Percentiles rank a stretch among this genome's conserved stretches.
These are phyloP conservation scores for Clarias magur DNA, from an alignment of 2,113 vertebrate species.

Conservation along the genomic window DNA sequence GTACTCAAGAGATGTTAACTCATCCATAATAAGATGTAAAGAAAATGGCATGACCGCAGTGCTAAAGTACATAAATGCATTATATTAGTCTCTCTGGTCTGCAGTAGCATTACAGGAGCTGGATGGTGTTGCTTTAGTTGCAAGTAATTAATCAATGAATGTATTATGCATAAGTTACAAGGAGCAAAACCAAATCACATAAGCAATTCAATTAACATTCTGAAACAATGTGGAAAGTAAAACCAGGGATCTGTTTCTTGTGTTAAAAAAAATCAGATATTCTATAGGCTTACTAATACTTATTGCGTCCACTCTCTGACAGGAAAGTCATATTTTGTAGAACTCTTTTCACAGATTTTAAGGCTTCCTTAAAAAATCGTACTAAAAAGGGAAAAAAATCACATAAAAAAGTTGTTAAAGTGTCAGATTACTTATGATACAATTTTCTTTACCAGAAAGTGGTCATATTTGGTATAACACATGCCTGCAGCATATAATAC, in stretches of 20 bases:
- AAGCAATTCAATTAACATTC: neutral
- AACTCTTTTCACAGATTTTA: neutral
- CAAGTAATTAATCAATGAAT: constrained; percentile 27
- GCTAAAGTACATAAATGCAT: neutral
- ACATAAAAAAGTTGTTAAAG: neutral
- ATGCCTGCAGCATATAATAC: neutral
- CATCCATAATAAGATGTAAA: neutral
- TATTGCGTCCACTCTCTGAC: neutral
- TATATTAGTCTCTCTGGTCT: neutral
- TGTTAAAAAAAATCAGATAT: neutral
- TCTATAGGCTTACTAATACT: neutral
- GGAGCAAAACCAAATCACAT: neutral
- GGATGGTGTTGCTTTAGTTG: neutral
- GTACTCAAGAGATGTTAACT: neutral
- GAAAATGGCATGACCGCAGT: neutral
- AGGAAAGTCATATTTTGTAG: neutral
- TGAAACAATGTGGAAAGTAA: neutral
- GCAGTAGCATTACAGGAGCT: neutral
- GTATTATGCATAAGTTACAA: constrained; percentile 14
- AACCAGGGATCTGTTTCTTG: neutral
- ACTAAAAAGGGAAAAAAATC: neutral
- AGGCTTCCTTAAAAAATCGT: neutral
- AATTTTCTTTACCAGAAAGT: neutral
- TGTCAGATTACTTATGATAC: neutral
- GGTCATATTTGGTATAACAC: neutral